Conservation (phyloP, 2,113 vertebrate genomes). For the Meles meles region DNA sequence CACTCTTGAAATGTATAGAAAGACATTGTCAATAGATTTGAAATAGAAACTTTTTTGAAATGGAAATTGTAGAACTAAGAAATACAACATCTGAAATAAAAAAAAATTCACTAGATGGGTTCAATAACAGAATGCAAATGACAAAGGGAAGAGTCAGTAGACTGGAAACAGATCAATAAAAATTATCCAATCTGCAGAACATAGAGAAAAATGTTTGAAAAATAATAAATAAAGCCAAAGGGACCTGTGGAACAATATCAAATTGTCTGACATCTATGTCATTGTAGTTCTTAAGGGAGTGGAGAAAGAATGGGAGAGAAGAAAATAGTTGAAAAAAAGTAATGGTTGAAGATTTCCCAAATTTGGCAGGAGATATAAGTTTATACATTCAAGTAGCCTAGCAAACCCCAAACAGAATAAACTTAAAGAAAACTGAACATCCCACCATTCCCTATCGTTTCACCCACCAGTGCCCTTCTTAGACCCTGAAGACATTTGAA, state of each 20-base stretch:
- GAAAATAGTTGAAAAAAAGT: neutral
- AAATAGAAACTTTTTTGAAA: neutral
- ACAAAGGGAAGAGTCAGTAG: neutral
- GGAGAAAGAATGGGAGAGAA: neutral
- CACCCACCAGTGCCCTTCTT: neutral
- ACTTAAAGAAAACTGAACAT: neutral
- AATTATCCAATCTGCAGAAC: neutral
- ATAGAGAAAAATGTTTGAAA: neutral
- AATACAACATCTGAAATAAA: neutral
- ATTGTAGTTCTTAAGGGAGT: neutral
- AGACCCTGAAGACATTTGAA: neutral
- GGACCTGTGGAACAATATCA: neutral
- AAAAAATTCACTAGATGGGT: neutral
- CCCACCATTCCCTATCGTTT: neutral
- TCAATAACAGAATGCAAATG: neutral
- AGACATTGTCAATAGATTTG: neutral
- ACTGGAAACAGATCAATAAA: neutral
- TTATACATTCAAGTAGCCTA: neutral
- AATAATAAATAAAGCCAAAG: neutral
- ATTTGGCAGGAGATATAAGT: neutral
- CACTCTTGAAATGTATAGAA: neutral
- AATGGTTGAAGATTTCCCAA: neutral
- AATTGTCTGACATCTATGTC: neutral
- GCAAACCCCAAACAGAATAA: neutral
- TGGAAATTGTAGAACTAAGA: constrained; percentile 22